Evolutionary conservation across 2,113 vertebrate genomes (phyloP).

Genomic region (Colossoma macropomum): DNA sequence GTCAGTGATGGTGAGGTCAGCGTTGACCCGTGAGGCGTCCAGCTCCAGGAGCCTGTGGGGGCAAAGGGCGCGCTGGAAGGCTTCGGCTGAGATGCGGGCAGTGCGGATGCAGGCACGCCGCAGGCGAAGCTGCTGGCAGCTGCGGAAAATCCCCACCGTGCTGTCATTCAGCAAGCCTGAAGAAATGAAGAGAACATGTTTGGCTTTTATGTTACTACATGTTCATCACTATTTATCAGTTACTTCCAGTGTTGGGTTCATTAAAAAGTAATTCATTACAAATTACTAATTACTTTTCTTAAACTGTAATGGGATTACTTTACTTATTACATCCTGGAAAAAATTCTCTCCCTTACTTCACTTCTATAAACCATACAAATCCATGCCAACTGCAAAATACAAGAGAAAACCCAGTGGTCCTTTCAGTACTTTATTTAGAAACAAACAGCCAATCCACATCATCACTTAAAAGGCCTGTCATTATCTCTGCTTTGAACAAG

Average conservation of each 20-base stretch:
- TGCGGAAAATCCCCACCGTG: conserved; percentile 94
- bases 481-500: no score
- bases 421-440: no score
- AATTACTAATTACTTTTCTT: no score
- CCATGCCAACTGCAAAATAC: no score
- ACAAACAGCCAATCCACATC: no score
- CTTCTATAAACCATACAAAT: no score
- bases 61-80: conserved; percentile 92
- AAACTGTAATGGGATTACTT: no score
- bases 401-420: no score
- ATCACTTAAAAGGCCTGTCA: no score
- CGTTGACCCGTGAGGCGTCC: conserved; percentile 93
- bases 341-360: no score
- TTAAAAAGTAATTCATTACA: no score
- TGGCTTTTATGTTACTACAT: neutral
- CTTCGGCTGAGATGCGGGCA: conserved; percentile 95
- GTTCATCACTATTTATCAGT: neutral
- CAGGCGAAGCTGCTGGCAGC: conserved; percentile 87
- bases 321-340: no score
- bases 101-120: conserved; percentile 94
- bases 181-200: conserved; percentile 20
- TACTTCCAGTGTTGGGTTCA: neutral
- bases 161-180: conserved; percentile 94
- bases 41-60: conserved; percentile 94
- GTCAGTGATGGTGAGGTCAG: conserved; percentile 96